phyloP scores from a whole-genome alignment of 2,888 invertebrate genomes.

The Auanema sp. region DNA sequence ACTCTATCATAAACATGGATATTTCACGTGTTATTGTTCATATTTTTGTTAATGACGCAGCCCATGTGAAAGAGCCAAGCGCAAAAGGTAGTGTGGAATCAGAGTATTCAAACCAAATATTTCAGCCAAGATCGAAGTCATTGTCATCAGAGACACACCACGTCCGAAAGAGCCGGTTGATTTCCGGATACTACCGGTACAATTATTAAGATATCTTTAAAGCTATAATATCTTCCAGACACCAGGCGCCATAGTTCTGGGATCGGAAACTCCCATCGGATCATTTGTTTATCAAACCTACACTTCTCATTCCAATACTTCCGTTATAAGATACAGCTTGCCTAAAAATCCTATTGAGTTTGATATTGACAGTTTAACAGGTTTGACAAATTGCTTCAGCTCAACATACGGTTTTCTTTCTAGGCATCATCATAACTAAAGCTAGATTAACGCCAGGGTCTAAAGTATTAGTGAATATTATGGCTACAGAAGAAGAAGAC shows the following conservation, averaged over 20 bases:
- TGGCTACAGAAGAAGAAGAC: not conserved
- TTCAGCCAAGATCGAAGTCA: too few species aligned
- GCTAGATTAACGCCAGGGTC: not conserved
- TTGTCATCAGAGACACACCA: too few species aligned
- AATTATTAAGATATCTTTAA: too few species aligned
- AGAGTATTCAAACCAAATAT: too few species aligned
- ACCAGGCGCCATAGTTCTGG: conserved; percentile 5
- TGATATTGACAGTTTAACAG: not conserved
- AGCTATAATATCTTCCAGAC: conserved; percentile 1
- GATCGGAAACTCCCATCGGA: conserved; percentile 13
- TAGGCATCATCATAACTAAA: not conserved
- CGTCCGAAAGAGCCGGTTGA: too few species aligned
- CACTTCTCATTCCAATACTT: not conserved
- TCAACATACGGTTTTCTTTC: too few species aligned
- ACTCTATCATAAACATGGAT: not conserved
- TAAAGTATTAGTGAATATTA: not conserved
- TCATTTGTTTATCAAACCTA: conserved; percentile 19
- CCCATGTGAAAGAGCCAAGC: conserved; percentile 13
- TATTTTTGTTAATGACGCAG: conserved; percentile 8
- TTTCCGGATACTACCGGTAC: too few species aligned
- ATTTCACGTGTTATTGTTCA: conserved; percentile 4
- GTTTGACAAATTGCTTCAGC: not conserved
- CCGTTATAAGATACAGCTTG: not conserved
- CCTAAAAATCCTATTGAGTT: not conserved
- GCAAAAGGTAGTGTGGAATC: not conserved